phyloP scores from a whole-genome alignment of 2,113 vertebrate genomes.

The Pelodiscus sinensis region DNA sequence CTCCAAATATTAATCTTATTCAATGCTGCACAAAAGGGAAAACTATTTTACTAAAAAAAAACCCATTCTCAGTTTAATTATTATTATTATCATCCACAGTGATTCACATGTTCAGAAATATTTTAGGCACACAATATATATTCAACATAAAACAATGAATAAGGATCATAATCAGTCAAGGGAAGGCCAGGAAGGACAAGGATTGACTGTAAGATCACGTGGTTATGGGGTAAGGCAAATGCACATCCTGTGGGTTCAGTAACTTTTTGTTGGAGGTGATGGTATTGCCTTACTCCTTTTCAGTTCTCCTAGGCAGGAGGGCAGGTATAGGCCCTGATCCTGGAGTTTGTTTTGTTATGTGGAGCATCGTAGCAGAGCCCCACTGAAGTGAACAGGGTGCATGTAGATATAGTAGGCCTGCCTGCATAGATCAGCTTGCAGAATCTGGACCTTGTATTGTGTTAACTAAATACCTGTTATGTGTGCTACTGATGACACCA shows the following conservation, averaged over 20 bases:
- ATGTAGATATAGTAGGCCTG: no score
- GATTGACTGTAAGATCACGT: neutral
- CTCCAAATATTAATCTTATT: neutral
- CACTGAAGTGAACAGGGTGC: neutral
- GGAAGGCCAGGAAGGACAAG: neutral
- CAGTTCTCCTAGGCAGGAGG: neutral
- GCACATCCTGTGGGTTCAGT: neutral
- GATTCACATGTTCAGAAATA: neutral
- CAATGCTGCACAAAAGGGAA: neutral
- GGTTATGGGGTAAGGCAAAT: neutral
- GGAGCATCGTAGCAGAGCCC: neutral
- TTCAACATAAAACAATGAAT: neutral
- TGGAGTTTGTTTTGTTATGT: neutral
- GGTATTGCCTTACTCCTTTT: neutral
- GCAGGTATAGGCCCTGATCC: neutral
- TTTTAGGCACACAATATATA: neutral
- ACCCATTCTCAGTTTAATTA: neutral
- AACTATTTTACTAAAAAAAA: neutral
- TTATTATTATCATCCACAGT: neutral
- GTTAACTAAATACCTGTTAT: accelerated
- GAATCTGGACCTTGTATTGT: neutral
- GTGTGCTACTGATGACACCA: neutral
- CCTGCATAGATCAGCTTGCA: neutral
- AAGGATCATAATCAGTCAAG: neutral
- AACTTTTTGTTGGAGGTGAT: neutral